These are phyloP conservation scores for Apeltes quadracus DNA, from an alignment of 2,113 vertebrate genomes.

Conservation along the genomic window DNA sequence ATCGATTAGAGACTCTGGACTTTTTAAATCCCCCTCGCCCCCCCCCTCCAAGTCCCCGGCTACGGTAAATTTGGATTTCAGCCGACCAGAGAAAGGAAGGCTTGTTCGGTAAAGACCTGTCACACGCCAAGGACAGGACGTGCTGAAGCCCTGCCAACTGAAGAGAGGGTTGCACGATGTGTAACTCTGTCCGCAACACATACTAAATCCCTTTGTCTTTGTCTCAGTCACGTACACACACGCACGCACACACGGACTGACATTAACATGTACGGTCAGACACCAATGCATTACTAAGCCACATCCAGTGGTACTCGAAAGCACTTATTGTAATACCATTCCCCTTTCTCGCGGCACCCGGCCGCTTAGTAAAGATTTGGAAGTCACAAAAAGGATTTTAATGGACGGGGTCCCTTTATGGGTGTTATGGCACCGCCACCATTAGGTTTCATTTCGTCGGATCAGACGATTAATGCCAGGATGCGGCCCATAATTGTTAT, in stretches of 20 bases:
- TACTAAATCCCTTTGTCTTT: constrained; percentile 30
- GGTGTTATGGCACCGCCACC: constrained; percentile 61
- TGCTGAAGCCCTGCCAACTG: constrained; percentile 34
- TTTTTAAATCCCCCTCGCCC: constrained; percentile 71
- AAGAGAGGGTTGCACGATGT: constrained; percentile 12
- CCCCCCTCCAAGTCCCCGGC: constrained; percentile 62
- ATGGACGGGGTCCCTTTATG: constrained; percentile 58
- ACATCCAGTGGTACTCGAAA: constrained; percentile 45
- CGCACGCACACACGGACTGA: not conserved
- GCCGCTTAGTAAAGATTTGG: constrained; percentile 52
- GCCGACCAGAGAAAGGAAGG: constrained; percentile 47
- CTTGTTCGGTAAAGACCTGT: constrained; percentile 64
- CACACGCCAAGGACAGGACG: constrained; percentile 71
- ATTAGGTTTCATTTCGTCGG: constrained; percentile 60
- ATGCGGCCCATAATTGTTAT: constrained; percentile 63
- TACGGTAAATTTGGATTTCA: constrained; percentile 68
- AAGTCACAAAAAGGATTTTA: constrained; percentile 64
- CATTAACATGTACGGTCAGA: constrained; percentile 31
- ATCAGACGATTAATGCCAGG: constrained; percentile 49
- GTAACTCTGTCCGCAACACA: constrained; percentile 16
- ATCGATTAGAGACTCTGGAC: constrained; percentile 76
- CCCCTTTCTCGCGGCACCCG: constrained; percentile 20
- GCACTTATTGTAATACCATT: constrained; percentile 37
- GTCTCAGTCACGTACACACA: not conserved
- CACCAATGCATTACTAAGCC: constrained; percentile 44